phyloP scores from a whole-genome alignment of 2,888 invertebrate species.

The Linnaemya vulpina region DNA sequence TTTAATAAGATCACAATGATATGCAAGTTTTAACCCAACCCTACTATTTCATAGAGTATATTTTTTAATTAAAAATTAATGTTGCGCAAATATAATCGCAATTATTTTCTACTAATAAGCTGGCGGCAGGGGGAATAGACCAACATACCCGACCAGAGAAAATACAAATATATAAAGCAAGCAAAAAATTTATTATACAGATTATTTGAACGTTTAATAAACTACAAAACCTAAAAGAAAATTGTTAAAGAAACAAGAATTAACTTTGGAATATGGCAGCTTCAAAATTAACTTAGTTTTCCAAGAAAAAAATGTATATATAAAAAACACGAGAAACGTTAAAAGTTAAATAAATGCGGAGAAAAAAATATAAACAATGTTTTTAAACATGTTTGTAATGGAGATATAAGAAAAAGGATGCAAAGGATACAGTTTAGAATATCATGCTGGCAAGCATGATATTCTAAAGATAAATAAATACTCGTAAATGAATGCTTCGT shows the following conservation, averaged over 20 bases:
- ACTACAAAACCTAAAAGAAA: conserved; percentile 3
- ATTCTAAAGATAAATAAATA: conserved; percentile 20
- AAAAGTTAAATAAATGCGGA: background rate
- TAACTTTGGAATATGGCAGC: background rate
- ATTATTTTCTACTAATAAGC: conserved; percentile 51
- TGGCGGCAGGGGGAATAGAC: conserved; percentile 6
- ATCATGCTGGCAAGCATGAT: background rate
- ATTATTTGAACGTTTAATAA: conserved; percentile 16
- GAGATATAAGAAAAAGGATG: background rate
- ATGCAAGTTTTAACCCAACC: conserved; percentile 9
- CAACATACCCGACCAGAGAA: conserved; percentile 25
- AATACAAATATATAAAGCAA: conserved; percentile 20
- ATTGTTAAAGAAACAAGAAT: background rate
- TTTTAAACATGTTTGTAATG: conserved; percentile 1
- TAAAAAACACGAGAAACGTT: background rate
- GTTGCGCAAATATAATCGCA: conserved; percentile 79
- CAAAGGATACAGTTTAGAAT: background rate
- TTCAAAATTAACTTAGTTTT: background rate
- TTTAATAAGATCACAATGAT: background rate
- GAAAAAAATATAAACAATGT: conserved; percentile 4
- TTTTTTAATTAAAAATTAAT: conserved; percentile 81
- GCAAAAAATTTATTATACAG: background rate
- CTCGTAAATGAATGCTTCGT: conserved; percentile 39
- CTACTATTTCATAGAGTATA: conserved; percentile 6
- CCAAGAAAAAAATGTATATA: background rate